Base-by-base conservation (phyloP, 2,888 invertebrate genomes). In the Drosophila hamatofila region DNA sequence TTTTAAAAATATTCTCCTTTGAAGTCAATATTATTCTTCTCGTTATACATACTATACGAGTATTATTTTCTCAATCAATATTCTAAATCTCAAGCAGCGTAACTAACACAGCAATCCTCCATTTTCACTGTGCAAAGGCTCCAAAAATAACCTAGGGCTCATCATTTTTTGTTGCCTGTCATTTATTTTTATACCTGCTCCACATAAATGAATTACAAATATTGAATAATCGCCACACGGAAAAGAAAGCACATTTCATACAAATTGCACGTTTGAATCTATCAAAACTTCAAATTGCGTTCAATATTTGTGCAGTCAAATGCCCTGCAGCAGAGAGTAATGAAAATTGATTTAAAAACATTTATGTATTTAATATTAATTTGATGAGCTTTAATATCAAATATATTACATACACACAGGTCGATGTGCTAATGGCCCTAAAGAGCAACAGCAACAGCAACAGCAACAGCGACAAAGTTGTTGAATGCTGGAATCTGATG, bases 201-300 rank as follows among this genome's bases (percentile, higher is more conserved):
- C 60, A 55, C 52, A 68, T 78, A 78, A 84, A 84, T 84, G 69
- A 87, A 72, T 78, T 67, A 73, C 83, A 87, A 87, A 84, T 80
- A 84, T 87, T 84, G 81, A 75, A 73, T 73, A 70, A 68, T 54
- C 46, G 57, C 63, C 52, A 2, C 39, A 27, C 27, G 44, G 57
- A 23, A 39, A 67, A 62, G 39, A 56, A 51, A 57, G 35, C 23
- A 65, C 27, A 51, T 66, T 63, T 63, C 77, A 62, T 42, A 74
- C 69, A 70, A 76, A 77, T 77, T 81, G 80, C 69, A 60, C 57
- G 73, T 68, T 72, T 63, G 46, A 59, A 71, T 86, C 66, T 64
- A 81, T 76, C 57, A 71, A 69, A 54, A 39, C 49, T 21, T 30
- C 59, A 63, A 75, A 75, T 61, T 59, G 42, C 69, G 37, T 66